These are phyloP conservation scores for Rhinopomastus cyanomelas DNA, from an alignment of 2,113 vertebrate genomes.

Conservation along the genomic window DNA sequence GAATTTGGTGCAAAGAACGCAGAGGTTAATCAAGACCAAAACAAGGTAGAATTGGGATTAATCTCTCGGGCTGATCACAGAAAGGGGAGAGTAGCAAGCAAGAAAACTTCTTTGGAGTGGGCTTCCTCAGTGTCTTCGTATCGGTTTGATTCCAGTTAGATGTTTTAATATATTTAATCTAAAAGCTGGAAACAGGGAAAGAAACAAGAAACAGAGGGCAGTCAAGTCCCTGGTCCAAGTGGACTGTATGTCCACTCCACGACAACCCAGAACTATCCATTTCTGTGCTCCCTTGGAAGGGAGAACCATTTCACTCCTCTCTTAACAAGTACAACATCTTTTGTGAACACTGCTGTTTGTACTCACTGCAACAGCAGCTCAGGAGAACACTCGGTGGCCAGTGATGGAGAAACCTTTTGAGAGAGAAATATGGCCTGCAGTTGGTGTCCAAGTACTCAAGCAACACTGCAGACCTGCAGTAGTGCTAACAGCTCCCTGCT, in stretches of 20 bases:
- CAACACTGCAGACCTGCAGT: not conserved
- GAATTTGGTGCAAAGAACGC: not conserved
- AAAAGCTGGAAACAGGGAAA: not conserved
- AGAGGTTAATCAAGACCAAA: not conserved
- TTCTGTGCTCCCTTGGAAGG: not conserved
- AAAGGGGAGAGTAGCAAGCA: not conserved
- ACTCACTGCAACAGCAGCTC: rapidly evolving
- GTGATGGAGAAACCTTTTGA: not conserved
- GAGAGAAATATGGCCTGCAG: not conserved
- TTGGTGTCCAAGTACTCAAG: not conserved
- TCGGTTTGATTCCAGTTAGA: not conserved
- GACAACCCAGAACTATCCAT: not conserved
- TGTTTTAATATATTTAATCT: not conserved
- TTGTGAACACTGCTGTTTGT: not conserved
- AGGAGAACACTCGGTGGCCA: not conserved
- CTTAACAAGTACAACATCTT: not conserved
- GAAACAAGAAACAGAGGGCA: not conserved
- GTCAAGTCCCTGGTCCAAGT: not conserved
- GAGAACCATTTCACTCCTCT: not conserved
- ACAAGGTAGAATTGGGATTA: not conserved
- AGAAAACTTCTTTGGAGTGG: not conserved
- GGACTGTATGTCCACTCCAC: not conserved
- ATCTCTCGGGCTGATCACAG: not conserved
- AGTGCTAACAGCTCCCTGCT: not conserved
- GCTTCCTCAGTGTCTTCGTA: not conserved